Base-by-base conservation (phyloP, 2,113 vertebrate species). In the Raphicerus campestris region DNA sequence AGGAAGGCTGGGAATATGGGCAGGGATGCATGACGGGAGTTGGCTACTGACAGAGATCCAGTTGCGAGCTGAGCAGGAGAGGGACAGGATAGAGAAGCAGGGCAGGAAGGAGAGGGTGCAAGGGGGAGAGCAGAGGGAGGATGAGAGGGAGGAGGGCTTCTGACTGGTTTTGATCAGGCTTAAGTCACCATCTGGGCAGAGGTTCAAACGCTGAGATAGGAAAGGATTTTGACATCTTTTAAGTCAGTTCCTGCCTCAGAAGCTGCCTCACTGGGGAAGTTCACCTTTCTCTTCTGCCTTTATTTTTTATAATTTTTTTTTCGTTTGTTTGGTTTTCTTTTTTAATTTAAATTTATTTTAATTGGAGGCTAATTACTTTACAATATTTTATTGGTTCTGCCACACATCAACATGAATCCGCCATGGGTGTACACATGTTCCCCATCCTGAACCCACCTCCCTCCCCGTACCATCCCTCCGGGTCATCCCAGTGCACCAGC, bases 181-280 rank as follows among this genome's bases (percentile, higher is more conserved):
- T 10, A 45, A 78, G 61, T 45, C 16, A 39, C 51, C 91, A 92
- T n/a, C 93, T 35, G 80, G 56, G 88, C 2, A 0, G 42, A 7
- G 17, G 45, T 45, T 58, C 63, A 58, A 87, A 85, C 0, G 0
- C 28, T 6, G 73, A 70, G 73, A 78, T 39, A 39, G 28, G 51
- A 89, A 81, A 87, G 85, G 63, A 51, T 70, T 86, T 22, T 87
- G 58, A 94, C 60, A 66, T 47, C 53, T 88, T 87, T 70, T 42
- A 70, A 91, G 89, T 93, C 16, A 2, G 10, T 66, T 49, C 28
- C 30, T 22, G 63, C 58, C 49, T 3, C 7, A 0, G 60, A 63
- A 75, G 85, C 75, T 80, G 47, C 58, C 86, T 78, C 7, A 2
- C 39, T 70, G n/a, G 61, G 26, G 28, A 84, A 80, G 47, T 73